Evolutionary conservation across 64 coral and sea anemone genomes (phyloP).

Genomic region (Stylophora pistillata): DNA sequence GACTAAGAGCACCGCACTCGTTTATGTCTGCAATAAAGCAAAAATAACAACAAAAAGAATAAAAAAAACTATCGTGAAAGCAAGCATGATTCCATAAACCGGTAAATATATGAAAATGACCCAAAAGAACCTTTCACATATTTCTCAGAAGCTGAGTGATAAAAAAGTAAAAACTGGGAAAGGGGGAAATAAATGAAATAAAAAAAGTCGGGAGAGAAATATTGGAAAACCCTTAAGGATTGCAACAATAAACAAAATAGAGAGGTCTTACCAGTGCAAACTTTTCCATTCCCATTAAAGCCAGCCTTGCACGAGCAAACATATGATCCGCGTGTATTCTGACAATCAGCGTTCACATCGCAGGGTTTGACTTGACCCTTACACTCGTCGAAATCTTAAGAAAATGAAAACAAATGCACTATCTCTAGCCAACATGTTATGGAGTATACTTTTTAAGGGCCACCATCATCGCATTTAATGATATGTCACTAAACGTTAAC

Average conservation of each 20-base stretch:
- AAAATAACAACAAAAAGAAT: no score
- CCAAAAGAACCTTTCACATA: not conserved
- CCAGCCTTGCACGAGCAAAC: not conserved
- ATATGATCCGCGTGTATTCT: not conserved
- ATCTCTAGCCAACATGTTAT: no score
- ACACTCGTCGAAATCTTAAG: not conserved
- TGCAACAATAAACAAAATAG: no score
- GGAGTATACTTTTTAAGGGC: no score
- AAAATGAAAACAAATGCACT: not conserved
- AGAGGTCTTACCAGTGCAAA: not conserved
- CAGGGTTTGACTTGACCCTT: not conserved
- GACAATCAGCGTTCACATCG: not conserved
- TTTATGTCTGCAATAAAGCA: not conserved
- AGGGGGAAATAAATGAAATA: no score
- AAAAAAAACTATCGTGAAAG: no score
- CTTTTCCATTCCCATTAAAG: not conserved
- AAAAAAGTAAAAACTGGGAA: not conserved
- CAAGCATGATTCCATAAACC: no score
- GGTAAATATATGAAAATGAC: not conserved
- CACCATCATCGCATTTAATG: not conserved
- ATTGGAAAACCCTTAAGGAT: no score
- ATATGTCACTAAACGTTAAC: not conserved
- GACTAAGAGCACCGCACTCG: not conserved
- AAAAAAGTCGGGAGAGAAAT: no score
- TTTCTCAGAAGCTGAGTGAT: not conserved